Evolutionary conservation across 1,140 invertebrate species (phyloP), one percentile per base, ranked within the genome.

Genomic region (Anagrus nilaparvatae): DNA sequence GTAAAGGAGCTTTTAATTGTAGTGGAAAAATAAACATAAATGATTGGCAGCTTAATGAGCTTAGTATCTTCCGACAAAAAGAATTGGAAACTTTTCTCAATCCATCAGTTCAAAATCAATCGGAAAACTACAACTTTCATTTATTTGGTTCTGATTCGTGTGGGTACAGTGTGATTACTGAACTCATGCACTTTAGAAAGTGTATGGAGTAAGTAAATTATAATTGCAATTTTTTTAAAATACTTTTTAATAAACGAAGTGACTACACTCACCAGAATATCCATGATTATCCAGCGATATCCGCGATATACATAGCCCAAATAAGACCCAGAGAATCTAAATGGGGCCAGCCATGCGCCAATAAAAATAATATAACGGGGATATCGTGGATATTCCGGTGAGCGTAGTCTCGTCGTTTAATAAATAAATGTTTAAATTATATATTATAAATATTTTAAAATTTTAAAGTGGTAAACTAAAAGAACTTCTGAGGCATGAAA

Each of bases 151-250:
- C 35, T n/a, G 43, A 41, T 44, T 16, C 55, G 30, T 51, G 57
- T 10, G 47, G 46, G 20, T 46, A 58, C 9, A 56, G 53, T 31
- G 55, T 48, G n/a, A 7, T 33, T 64, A 21, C 40, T 65, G 4
- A 52, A 55, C 36, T 65, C 3, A 51, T 53, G 19, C 54, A 59
- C 46, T 47, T 59, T n/a, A 46, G 51, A 5, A 52, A 47, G 40
- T 64, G 59, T 31, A 53, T 63, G 49, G 50, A 59, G 64, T 67
- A 54, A 56, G 58, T 53, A 21, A 30, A n/a, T 5, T 14, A 10
- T 30, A n/a, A n/a, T 13, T 14, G 13, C 16, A n/a, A 14, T 18
- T 29, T 29, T 14, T 6, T 29, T 24, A 1, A 29, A 21, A 23
- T 14, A 9, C 14, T 30, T 40, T 31, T 13, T 4, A 19, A 3